A percentile compares a stretch with the other conserved stretches of the same genome.
Evolutionary conservation across 2,113 vertebrate species (phyloP).

Genomic region (Aegotheles bennettii): DNA sequence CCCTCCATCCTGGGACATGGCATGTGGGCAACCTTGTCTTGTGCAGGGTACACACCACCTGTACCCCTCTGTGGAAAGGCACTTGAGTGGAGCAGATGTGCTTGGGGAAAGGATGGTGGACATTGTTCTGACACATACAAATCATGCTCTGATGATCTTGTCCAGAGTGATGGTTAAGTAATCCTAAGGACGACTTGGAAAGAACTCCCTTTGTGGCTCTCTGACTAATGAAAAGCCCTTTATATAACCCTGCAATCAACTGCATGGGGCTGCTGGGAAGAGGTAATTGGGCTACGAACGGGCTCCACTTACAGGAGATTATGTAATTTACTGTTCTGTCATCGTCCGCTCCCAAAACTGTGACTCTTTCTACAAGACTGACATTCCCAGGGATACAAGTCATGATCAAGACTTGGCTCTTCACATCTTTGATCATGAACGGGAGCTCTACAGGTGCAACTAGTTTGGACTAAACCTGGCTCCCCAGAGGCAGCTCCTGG

Average conservation of each 20-base stretch:
- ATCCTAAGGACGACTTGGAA: slow-evolving; percentile 37
- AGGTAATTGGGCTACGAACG: slow-evolving; percentile 55
- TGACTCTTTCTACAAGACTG: not conserved
- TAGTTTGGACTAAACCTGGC: not conserved
- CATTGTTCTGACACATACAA: not conserved
- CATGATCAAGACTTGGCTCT: not conserved
- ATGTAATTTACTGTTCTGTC: slow-evolving; percentile 41
- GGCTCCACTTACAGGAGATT: slow-evolving; percentile 30
- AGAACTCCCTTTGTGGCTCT: slow-evolving; percentile 51
- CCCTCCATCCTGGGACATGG: fast-evolving
- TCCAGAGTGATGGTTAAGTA: slow-evolving; percentile 15
- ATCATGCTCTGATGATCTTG: slow-evolving; percentile 9
- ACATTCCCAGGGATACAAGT: not conserved
- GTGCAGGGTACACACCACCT: not conserved
- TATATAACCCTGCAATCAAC: slow-evolving; percentile 65
- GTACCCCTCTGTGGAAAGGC: not conserved
- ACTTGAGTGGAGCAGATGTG: not conserved
- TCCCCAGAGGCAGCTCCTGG: not conserved
- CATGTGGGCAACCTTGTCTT: not conserved
- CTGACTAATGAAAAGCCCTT: slow-evolving; percentile 64
- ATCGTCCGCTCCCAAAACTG: not conserved
- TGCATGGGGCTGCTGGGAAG: slow-evolving; percentile 42
- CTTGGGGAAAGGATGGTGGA: not conserved
- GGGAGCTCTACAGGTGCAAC: not conserved
- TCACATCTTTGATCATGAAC: not conserved